A percentile compares a stretch with the other conserved stretches of the same genome.
Conservation (phyloP, 2,113 vertebrate species). For the Larimichthys polyactis region DNA sequence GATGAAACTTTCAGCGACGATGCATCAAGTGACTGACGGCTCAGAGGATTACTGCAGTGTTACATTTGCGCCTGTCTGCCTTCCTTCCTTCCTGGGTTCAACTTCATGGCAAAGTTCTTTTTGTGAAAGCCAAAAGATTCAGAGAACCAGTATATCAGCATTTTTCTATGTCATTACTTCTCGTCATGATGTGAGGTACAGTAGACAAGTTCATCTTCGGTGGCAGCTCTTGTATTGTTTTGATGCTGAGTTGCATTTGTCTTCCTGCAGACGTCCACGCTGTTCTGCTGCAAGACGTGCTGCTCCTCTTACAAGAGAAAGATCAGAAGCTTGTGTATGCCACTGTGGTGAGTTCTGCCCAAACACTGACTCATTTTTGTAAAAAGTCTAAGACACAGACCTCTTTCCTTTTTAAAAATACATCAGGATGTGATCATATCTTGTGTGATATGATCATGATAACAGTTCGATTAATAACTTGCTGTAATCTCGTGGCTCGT, state of each 20-base stretch:
- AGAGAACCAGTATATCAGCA: constrained; percentile 16
- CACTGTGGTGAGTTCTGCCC: constrained; percentile 86
- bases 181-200: neutral
- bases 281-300: constrained; percentile 91
- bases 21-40: neutral
- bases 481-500: neutral
- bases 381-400: no score
- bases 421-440: neutral
- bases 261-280: constrained; percentile 87
- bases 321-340: constrained; percentile 94
- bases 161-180: neutral
- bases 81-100: neutral
- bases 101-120: neutral
- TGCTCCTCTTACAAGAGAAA: constrained; percentile 95
- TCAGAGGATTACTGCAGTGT: neutral
- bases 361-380: neutral
- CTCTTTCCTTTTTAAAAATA: neutral
- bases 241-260: constrained; percentile 19
- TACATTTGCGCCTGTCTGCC: neutral
- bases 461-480: neutral
- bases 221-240: neutral
- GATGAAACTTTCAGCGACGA: neutral
- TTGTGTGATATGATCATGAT: neutral
- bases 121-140: neutral
- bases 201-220: neutral